These are phyloP conservation scores for Zapornia atra DNA, from an alignment of 2,113 vertebrate species.

Conservation along the genomic window DNA sequence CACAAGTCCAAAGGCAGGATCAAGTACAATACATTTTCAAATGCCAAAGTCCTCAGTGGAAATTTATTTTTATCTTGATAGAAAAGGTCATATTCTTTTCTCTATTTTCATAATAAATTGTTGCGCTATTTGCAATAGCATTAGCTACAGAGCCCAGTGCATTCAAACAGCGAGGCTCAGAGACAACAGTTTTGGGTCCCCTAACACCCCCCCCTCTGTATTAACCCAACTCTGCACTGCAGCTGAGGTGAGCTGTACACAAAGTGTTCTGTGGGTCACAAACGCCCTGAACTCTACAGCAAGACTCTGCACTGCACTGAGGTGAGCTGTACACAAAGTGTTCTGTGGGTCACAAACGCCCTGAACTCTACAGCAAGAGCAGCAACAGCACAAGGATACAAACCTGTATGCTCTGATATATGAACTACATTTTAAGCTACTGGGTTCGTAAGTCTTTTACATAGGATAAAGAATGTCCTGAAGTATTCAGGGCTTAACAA, in stretches of 20 bases:
- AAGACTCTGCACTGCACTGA: neutral
- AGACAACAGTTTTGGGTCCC: neutral
- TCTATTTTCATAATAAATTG: neutral
- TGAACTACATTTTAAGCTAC: neutral
- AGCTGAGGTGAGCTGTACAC: neutral
- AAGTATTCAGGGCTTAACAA: neutral
- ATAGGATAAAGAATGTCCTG: neutral
- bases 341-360: neutral
- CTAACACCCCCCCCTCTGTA: neutral
- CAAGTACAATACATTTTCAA: neutral
- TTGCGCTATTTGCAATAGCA: neutral
- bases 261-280: neutral
- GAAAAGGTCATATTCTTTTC: slow-evolving; percentile 10
- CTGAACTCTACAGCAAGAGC: neutral
- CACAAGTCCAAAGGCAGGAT: neutral
- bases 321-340: neutral
- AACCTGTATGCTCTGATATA: neutral
- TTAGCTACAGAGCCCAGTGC: neutral
- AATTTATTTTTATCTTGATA: neutral
- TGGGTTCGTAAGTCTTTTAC: neutral
- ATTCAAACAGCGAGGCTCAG: neutral
- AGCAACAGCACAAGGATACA: neutral
- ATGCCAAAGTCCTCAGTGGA: neutral
- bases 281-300: neutral
- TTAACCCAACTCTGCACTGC: neutral